phyloP scores from a whole-genome alignment of 2,113 vertebrate species.

The Catharus minimus region DNA sequence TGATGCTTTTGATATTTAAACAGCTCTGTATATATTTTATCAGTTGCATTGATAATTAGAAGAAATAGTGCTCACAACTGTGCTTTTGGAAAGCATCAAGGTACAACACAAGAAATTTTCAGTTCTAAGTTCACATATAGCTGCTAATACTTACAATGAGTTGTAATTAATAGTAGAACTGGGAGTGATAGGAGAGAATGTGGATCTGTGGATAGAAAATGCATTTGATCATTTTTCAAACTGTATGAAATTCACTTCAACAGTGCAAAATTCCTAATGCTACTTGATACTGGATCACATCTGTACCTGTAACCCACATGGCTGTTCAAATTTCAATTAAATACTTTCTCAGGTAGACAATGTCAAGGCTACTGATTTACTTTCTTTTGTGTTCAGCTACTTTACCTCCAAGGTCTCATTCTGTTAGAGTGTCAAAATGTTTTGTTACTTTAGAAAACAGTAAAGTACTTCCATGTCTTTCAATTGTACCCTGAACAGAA shows the following conservation, averaged over 20 bases:
- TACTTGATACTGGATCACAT: not conserved
- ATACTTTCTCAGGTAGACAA: not conserved
- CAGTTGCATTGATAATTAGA: not conserved
- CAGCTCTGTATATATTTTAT: not conserved
- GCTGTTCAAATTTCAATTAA: not conserved
- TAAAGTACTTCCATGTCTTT: constrained; percentile 4
- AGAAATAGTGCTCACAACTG: not conserved
- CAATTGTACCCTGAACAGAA: constrained; percentile 2
- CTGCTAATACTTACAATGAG: not conserved
- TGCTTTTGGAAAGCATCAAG: not conserved
- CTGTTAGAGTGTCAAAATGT: constrained; percentile 7
- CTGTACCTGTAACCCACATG: not conserved
- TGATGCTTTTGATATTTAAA: not conserved
- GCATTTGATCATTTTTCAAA: not conserved
- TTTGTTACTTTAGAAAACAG: not conserved
- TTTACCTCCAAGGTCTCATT: constrained; percentile 2
- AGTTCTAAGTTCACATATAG: not conserved
- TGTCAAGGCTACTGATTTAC: not conserved
- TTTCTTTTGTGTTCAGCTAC: not conserved
- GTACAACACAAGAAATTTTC: not conserved
- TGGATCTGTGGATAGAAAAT: not conserved
- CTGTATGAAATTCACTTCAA: not conserved
- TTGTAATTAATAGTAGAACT: not conserved
- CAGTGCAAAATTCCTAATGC: not conserved
- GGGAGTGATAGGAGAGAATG: not conserved